Conservation (phyloP, 2,888 invertebrate genomes). For the Terebella lapidaria region DNA sequence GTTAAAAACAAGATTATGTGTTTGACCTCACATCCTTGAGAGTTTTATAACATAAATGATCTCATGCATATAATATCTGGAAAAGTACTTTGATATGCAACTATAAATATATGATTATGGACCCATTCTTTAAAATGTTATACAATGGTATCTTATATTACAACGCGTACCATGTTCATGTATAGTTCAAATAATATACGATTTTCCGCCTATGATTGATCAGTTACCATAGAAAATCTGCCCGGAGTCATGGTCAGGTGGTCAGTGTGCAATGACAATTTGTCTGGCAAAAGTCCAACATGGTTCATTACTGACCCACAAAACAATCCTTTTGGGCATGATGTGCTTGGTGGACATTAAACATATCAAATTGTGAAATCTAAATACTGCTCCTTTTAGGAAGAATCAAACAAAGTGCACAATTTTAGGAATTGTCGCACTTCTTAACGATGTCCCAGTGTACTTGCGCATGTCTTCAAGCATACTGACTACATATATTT, state of each 20-base stretch:
- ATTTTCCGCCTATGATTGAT: not conserved
- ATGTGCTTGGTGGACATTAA: conserved; percentile 19
- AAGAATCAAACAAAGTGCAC: conserved; percentile 24
- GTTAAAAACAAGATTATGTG: no score
- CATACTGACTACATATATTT: no score
- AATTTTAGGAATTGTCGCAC: conserved; percentile 13
- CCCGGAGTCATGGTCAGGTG: conserved; percentile 23
- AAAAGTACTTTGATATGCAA: not conserved
- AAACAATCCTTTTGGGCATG: conserved; percentile 16
- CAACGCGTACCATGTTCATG: no score
- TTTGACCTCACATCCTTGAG: no score
- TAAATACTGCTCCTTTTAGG: conserved; percentile 10
- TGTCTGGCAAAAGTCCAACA: conserved; percentile 23
- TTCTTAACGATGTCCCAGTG: no score
- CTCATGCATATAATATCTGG: no score
- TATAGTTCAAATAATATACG: no score
- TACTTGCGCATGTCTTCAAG: no score
- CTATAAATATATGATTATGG: not conserved
- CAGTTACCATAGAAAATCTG: conserved; percentile 20
- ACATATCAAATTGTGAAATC: conserved; percentile 24
- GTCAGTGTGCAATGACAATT: conserved; percentile 14
- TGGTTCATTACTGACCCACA: conserved; percentile 21
- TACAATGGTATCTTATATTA: not conserved
- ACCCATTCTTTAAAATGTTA: not conserved
- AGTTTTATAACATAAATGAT: no score